Base-by-base conservation (phyloP, 64 coral and sea anemone genomes). In the Orbicella faveolata region DNA sequence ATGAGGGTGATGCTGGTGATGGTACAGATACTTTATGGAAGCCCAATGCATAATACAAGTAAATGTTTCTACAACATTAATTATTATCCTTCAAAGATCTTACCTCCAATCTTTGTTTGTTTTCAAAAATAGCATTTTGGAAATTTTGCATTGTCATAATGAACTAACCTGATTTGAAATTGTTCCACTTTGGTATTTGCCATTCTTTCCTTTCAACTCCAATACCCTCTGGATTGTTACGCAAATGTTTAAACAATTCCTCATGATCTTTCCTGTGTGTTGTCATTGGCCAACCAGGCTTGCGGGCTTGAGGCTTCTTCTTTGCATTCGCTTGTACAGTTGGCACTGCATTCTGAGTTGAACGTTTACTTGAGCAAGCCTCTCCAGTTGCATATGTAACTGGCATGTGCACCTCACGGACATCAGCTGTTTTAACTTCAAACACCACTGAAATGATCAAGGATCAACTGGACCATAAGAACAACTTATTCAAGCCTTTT, bases 261-360 rank as follows among this genome's bases (percentile, higher is more conserved):
- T 93, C 91, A 67, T 83, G 34, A 93, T 93, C 91, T 36, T 93
- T 87, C 84, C 91, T 93, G 91, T 93, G 84, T 19, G 91, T 93
- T 73, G 90, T 92, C 82, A 79, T 66, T 79, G 81, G 90, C 52
- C 90, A 76, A 89, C 75, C 88, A 79, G 76, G 75, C 88, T 89
- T 89, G 9, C 4, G 12, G 70, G 55, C 34, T 88, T 76, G 86
- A 55, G 70, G 18, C 41, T 76, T 87, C 67, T 72, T 72, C 66
- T 87, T 88, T 65, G 36, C 86, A 48, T 88, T 75, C 69, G 76
- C 86, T 88, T 75, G 70, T 75, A 51, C 87, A 77, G 52, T 35
- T 77, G 87, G 54, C 73, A 77, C 87, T 77, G 87, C 74, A 88
- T 88, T 88, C 87, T 55, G 77, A 54, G 48, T 79, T 79, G 77